A percentile compares a stretch with the other conserved stretches of the same genome.
Conservation (phyloP, 2,113 vertebrate genomes). For the Elanus axillaris region DNA sequence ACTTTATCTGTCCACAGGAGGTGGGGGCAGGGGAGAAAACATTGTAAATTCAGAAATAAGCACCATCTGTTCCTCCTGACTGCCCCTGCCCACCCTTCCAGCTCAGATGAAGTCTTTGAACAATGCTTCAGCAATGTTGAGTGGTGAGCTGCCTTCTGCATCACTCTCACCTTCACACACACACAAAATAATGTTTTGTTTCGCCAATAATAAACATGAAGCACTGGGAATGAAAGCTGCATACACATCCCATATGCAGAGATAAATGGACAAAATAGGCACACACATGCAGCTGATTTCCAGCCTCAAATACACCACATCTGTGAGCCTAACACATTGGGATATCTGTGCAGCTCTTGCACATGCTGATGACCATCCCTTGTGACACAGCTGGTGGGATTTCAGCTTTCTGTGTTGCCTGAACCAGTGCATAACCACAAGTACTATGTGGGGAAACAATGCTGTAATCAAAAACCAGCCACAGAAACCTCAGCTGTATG, state of each 20-base stretch:
- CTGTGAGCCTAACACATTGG: neutral
- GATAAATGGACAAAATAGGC: neutral
- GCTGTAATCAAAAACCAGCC: neutral
- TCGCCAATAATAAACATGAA: neutral
- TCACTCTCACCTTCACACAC: neutral
- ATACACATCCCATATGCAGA: neutral
- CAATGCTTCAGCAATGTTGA: rapidly evolving
- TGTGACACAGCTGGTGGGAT: neutral
- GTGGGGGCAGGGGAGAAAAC: neutral
- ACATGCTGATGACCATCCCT: rapidly evolving
- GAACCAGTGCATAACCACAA: neutral
- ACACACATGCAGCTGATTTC: neutral
- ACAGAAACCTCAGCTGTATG: neutral
- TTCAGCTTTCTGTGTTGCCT: neutral
- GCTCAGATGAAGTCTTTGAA: neutral
- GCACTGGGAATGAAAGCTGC: neutral
- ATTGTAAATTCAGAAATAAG: neutral
- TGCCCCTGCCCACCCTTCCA: neutral
- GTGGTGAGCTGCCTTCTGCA: neutral
- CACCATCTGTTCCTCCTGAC: neutral
- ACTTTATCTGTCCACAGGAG: neutral
- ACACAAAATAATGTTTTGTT: neutral
- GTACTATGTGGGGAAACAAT: neutral
- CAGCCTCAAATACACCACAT: neutral
- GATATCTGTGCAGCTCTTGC: neutral